A percentile compares a stretch with the other conserved stretches of the same genome.
Conservation (phyloP, 2,888 invertebrate species). For the Tenthredo mesomela region DNA sequence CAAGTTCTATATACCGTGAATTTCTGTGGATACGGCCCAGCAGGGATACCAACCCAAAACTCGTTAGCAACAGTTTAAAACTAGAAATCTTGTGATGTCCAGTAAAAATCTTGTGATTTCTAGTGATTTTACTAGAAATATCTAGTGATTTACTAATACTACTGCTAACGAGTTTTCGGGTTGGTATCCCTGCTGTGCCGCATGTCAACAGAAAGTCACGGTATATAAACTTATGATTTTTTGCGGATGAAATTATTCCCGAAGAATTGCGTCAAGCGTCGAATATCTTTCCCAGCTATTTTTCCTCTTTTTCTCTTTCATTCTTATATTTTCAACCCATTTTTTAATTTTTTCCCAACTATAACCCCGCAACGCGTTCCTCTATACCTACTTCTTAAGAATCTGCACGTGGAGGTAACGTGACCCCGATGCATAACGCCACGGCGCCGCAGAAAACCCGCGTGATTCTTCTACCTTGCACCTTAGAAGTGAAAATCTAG, state of each 20-base stretch:
- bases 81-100: too few species aligned
- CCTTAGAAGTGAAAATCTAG: background rate
- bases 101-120: too few species aligned
- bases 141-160: too few species aligned
- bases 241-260: background rate
- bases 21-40: too few species aligned
- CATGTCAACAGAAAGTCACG: too few species aligned
- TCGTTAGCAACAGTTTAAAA: too few species aligned
- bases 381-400: background rate
- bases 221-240: too few species aligned
- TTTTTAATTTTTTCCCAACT: background rate
- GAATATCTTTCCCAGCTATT: background rate
- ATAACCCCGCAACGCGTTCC: background rate
- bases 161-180: too few species aligned
- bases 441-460: background rate
- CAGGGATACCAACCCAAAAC: too few species aligned
- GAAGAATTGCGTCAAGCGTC: background rate
- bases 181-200: too few species aligned
- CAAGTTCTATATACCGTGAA: too few species aligned
- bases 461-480: background rate
- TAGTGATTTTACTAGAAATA: too few species aligned
- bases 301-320: background rate
- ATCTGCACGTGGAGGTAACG: background rate
- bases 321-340: background rate
- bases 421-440: constrained; percentile 35